phyloP scores from a whole-genome alignment of 2,888 invertebrate genomes.

The Eulithis testata region DNA sequence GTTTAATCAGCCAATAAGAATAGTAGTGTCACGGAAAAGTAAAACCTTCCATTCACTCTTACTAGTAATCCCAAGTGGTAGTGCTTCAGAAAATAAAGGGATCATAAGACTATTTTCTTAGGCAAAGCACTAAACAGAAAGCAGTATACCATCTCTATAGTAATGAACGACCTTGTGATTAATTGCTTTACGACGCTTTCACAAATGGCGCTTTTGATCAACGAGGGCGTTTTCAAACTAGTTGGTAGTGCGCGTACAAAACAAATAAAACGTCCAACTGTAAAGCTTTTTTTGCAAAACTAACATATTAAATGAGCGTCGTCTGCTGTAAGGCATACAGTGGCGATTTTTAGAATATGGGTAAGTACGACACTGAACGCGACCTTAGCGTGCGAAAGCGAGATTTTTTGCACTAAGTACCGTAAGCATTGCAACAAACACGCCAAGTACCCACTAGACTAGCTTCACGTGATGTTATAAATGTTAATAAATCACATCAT shows the following conservation, averaged over 20 bases:
- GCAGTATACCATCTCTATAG: too few relatives aligned
- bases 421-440: conserved; percentile 49
- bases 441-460: conserved; percentile 36
- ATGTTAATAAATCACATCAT: conserved; percentile 31
- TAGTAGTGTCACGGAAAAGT: too few relatives aligned
- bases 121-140: too few relatives aligned
- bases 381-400: conserved; percentile 67
- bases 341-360: conserved; percentile 14
- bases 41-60: too few relatives aligned
- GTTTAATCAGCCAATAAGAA: too few relatives aligned
- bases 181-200: not conserved
- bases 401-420: conserved; percentile 55
- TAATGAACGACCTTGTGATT: not conserved
- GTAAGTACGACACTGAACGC: conserved; percentile 31
- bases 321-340: conserved; percentile 9
- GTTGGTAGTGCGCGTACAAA: conserved; percentile 12
- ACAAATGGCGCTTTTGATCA: too few relatives aligned
- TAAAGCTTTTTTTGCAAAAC: conserved; percentile 14
- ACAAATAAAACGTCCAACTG: conserved; percentile 9
- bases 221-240: conserved; percentile 4
- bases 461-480: conserved; percentile 20
- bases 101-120: too few relatives aligned
- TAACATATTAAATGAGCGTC: conserved; percentile 9
- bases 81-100: too few relatives aligned
- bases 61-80: too few relatives aligned